These are phyloP conservation scores for Peribatodes rhomboidaria DNA, from an alignment of 2,888 invertebrate genomes.

Conservation along the genomic window DNA sequence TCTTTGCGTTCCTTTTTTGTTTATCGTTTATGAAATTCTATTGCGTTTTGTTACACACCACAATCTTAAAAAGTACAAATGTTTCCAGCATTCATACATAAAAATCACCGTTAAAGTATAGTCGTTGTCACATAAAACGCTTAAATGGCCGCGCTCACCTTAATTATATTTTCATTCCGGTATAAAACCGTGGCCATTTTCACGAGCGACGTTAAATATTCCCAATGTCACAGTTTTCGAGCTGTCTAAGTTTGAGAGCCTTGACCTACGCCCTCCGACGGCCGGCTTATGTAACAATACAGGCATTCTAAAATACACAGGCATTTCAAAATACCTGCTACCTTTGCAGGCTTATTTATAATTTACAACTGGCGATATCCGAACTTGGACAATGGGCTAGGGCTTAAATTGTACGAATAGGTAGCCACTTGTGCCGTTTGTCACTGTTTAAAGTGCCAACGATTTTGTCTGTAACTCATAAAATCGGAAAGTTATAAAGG, in stretches of 20 bases:
- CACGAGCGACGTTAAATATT: constrained; percentile 37
- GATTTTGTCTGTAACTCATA: constrained; percentile 4
- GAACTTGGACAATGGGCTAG: constrained; percentile 37
- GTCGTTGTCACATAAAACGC: constrained; percentile 20
- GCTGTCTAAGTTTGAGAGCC: constrained; percentile 40
- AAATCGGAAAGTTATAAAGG: constrained; percentile 22
- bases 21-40: too few relatives aligned
- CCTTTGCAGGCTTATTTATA: constrained; percentile 45
- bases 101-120: constrained; percentile 4
- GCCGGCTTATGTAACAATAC: constrained; percentile 42
- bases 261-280: constrained; percentile 45
- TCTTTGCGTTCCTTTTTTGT: too few relatives aligned
- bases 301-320: constrained; percentile 44
- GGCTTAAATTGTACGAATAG: constrained; percentile 32
- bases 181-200: constrained; percentile 26
- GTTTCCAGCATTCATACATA: not conserved
- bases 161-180: constrained; percentile 37
- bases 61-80: not conserved
- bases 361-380: constrained; percentile 37
- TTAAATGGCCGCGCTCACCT: constrained; percentile 17
- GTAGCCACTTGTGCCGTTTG: constrained; percentile 21
- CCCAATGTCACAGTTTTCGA: constrained; percentile 47
- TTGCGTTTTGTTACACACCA: too few relatives aligned
- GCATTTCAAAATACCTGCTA: constrained; percentile 46
- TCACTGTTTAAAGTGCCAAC: constrained; percentile 26